A percentile compares a stretch with the other conserved stretches of the same genome.
Evolutionary conservation across 2,888 invertebrate genomes (phyloP).

Genomic region (Rhingia campestris): DNA sequence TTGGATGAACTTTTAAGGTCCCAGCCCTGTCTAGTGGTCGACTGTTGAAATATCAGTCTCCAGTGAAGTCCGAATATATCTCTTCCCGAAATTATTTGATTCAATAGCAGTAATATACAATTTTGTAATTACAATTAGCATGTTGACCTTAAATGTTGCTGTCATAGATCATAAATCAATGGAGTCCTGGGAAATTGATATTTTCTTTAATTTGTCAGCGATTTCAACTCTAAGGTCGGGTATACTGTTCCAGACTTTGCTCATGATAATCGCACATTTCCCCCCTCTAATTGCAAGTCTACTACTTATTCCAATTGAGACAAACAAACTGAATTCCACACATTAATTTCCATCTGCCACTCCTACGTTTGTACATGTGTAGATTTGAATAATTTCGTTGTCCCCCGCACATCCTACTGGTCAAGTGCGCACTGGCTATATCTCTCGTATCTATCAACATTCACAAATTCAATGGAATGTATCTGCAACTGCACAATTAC

Average conservation of each 20-base stretch:
- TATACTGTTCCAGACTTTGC: slow-evolving; percentile 56
- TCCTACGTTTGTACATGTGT: slow-evolving; percentile 56
- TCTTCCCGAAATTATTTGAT: no score
- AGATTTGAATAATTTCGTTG: slow-evolving; percentile 46
- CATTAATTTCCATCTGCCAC: slow-evolving; percentile 53
- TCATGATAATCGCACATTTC: slow-evolving; percentile 66
- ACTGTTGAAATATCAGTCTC: no score
- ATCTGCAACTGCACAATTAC: slow-evolving; percentile 73
- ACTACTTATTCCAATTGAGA: slow-evolving; percentile 59
- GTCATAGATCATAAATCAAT: no score
- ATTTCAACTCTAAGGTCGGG: neutral
- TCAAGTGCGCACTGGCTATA: neutral
- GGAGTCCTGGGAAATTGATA: no score
- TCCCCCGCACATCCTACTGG: neutral
- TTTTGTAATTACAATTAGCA: no score
- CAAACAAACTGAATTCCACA: slow-evolving; percentile 57
- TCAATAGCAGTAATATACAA: no score
- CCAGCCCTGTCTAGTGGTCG: no score
- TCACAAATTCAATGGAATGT: slow-evolving; percentile 67
- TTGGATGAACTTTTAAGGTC: no score
- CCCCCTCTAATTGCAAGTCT: slow-evolving; percentile 42
- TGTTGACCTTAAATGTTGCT: no score
- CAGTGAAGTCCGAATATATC: no score
- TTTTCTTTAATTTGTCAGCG: neutral
- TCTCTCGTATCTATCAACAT: slow-evolving; percentile 33